These are phyloP conservation scores for Phengaris arion DNA, from an alignment of 2,888 invertebrate species.

Conservation along the genomic window DNA sequence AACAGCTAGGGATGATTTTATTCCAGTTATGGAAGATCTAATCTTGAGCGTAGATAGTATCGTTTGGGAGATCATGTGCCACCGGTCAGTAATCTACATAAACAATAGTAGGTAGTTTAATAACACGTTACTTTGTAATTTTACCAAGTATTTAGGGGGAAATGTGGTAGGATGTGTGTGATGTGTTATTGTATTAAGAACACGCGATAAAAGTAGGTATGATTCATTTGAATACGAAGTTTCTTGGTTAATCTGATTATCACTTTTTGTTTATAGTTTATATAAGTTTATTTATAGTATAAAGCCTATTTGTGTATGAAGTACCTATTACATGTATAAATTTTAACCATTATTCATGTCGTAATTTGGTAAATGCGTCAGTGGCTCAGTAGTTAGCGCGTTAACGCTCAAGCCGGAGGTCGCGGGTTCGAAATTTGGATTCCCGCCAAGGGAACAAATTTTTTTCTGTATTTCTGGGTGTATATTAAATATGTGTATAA, in stretches of 20 bases:
- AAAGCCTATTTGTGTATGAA: too few species aligned
- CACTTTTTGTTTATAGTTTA: too few species aligned
- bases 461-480: too few species aligned
- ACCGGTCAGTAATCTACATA: conserved; percentile 1
- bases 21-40: neutral
- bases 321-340: too few species aligned
- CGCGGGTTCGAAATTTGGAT: too few species aligned
- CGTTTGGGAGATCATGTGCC: neutral
- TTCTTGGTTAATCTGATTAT: neutral
- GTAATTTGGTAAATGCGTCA: too few species aligned
- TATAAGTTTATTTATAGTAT: too few species aligned
- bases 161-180: neutral
- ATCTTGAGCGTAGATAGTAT: neutral
- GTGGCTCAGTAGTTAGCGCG: too few species aligned
- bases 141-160: neutral
- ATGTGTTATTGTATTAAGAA: neutral
- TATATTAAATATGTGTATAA: too few species aligned
- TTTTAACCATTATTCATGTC: too few species aligned
- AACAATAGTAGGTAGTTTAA: neutral
- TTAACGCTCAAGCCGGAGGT: too few species aligned
- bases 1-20: conserved; percentile 13
- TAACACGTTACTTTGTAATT: neutral
- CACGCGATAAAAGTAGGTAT: conserved; percentile 1
- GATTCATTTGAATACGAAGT: neutral
- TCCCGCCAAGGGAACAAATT: too few species aligned